Evolutionary conservation across 1,140 invertebrate genomes (phyloP).

Genomic region (Platyura marginata): DNA sequence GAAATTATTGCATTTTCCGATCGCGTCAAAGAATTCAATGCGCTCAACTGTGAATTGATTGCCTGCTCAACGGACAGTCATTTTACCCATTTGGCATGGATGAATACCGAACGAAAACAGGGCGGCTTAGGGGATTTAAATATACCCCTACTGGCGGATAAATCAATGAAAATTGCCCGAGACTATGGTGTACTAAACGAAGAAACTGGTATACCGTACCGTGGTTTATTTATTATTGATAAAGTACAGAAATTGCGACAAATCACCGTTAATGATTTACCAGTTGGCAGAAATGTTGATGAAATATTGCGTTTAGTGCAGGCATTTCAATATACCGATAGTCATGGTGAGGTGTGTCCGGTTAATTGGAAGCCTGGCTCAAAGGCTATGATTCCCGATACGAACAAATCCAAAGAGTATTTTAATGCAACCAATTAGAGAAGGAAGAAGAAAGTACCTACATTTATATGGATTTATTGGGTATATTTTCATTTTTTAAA

Average conservation of each 20-base stretch:
- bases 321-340: slow-evolving; percentile 84
- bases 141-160: slow-evolving; percentile 78
- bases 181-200: slow-evolving; percentile 87
- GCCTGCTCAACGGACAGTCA: slow-evolving; percentile 82
- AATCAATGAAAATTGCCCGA: slow-evolving; percentile 79
- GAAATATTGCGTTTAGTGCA: slow-evolving; percentile 80
- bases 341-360: slow-evolving; percentile 81
- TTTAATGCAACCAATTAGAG: neutral
- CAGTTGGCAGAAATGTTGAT: slow-evolving; percentile 83
- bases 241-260: slow-evolving; percentile 50
- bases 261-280: slow-evolving; percentile 75
- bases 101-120: slow-evolving; percentile 80
- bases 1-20: slow-evolving; percentile 93
- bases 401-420: neutral
- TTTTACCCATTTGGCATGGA: slow-evolving; percentile 83
- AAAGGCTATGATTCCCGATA: slow-evolving; percentile 43
- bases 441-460: no score
- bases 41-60: slow-evolving; percentile 68
- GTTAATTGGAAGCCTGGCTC: slow-evolving; percentile 87
- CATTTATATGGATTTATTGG: no score
- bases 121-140: slow-evolving; percentile 73
- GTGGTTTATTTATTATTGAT: slow-evolving; percentile 68
- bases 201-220: slow-evolving; percentile 55
- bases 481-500: no score
- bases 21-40: slow-evolving; percentile 59